Conservation (phyloP, 2,888 invertebrate species). For the Callyntrura sp. region DNA sequence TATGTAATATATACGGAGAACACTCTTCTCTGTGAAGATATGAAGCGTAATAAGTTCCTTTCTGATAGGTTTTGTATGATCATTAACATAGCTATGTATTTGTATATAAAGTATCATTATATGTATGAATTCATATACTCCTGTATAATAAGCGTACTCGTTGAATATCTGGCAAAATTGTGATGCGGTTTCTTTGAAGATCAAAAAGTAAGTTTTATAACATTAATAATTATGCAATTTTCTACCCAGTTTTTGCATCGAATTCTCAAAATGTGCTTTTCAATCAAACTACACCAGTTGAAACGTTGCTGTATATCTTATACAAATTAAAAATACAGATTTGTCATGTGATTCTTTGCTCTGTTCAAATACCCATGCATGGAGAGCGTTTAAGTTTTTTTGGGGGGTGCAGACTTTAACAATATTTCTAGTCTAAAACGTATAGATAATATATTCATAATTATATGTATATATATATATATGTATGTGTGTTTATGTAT, state of each 20-base stretch:
- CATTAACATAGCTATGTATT: background rate
- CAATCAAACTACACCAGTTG: too few relatives aligned
- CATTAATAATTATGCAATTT: too few relatives aligned
- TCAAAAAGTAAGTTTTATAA: background rate
- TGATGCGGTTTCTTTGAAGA: background rate
- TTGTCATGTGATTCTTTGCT: too few relatives aligned
- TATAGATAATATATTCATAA: background rate
- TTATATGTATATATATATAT: background rate
- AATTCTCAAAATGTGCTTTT: too few relatives aligned
- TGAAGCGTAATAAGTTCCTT: conserved; percentile 27
- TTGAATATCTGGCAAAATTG: conserved; percentile 39
- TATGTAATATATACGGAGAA: conserved; percentile 27
- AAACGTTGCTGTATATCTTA: too few relatives aligned
- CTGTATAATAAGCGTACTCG: conserved; percentile 51
- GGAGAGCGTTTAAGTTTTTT: conserved; percentile 48
- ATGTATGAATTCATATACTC: conserved; percentile 23
- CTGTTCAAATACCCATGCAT: background rate
- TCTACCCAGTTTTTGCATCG: too few relatives aligned
- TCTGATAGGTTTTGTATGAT: conserved; percentile 3
- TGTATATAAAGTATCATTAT: conserved; percentile 9
- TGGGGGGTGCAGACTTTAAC: conserved; percentile 37
- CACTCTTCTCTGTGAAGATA: conserved; percentile 20
- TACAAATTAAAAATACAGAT: too few relatives aligned
- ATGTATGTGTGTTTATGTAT: background rate
- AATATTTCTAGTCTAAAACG: background rate